phyloP scores from a whole-genome alignment of 2,113 vertebrate species.

The Scomber scombrus region DNA sequence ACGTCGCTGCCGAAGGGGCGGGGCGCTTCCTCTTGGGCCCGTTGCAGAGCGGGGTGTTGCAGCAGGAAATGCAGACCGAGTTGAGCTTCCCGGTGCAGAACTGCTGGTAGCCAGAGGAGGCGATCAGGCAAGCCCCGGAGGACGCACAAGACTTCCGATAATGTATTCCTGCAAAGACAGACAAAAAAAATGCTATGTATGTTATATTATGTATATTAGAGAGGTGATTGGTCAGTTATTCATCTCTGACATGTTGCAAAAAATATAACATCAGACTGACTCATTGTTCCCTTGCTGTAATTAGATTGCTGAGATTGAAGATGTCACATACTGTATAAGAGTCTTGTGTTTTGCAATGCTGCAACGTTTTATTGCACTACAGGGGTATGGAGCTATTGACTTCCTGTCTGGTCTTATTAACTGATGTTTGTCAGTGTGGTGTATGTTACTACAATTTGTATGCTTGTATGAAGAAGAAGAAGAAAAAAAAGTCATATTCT shows the following conservation, averaged over 20 bases:
- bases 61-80: constrained; percentile 99
- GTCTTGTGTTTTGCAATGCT: constrained; percentile 8
- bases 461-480: constrained; percentile 28
- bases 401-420: constrained; percentile 52
- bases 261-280: background rate
- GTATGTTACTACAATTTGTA: constrained; percentile 15
- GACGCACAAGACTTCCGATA: constrained; percentile 97
- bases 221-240: background rate
- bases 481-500: constrained; percentile 27
- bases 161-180: constrained; percentile 87
- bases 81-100: constrained; percentile 97
- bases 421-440: constrained; percentile 32
- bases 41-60: constrained; percentile 96
- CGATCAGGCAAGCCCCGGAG: constrained; percentile 94
- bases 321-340: background rate
- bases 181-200: background rate
- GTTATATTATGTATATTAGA: background rate
- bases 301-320: constrained; percentile 32
- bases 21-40: constrained; percentile 91
- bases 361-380: constrained; percentile 43
- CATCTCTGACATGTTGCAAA: background rate
- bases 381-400: constrained; percentile 37
- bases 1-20: constrained; percentile 42
- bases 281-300: constrained; percentile 29
- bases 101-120: constrained; percentile 97